Conservation (phyloP, 2,888 invertebrate species). For the Rhamnusium bicolor region DNA sequence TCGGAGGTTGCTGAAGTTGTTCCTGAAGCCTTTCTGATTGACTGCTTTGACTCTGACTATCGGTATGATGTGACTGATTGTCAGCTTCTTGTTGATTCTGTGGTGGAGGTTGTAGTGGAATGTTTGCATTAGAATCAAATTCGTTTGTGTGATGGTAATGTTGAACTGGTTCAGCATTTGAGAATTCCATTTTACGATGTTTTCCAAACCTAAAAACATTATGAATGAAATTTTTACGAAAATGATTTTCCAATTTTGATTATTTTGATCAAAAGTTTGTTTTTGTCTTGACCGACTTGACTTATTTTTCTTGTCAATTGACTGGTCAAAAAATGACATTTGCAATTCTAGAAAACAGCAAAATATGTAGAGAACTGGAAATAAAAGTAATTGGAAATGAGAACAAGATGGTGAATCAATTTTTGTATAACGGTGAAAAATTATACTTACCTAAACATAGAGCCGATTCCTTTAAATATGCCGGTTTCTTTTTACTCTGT, state of each 20-base stretch:
- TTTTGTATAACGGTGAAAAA: no score
- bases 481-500: conserved; percentile 79
- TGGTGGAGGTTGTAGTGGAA: conserved; percentile 68
- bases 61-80: conserved; percentile 62
- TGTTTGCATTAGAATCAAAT: conserved; percentile 62
- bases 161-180: conserved; percentile 57
- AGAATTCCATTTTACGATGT: conserved; percentile 75
- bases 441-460: conserved; percentile 79
- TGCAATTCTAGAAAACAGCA: no score
- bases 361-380: no score
- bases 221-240: no score
- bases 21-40: conserved; percentile 66
- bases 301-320: no score
- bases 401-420: no score
- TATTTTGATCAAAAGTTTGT: no score
- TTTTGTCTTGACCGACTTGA: no score
- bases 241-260: no score
- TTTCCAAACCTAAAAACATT: conserved; percentile 76
- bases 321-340: no score
- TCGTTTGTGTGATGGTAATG: conserved; percentile 66
- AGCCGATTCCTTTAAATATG: conserved; percentile 84
- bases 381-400: no score
- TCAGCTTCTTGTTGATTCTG: conserved; percentile 64
- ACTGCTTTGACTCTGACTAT: conserved; percentile 70
- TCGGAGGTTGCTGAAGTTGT: conserved; percentile 43